phyloP scores from a whole-genome alignment of 1,140 invertebrate species.

The Aphelinus certus region DNA sequence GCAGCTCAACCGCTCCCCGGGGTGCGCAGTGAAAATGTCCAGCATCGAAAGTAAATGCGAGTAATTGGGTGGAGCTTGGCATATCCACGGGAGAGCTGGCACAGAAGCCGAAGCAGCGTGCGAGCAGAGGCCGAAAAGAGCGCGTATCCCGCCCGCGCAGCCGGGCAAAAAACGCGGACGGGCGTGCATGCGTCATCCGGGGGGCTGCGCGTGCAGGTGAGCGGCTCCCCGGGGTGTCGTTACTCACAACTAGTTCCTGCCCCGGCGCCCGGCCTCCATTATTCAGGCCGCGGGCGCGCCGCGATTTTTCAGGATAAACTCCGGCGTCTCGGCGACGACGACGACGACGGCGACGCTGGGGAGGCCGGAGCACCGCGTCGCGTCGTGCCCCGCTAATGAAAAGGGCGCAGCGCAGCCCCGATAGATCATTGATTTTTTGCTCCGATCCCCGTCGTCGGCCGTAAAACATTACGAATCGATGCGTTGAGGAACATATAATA shows the following conservation, averaged over 20 bases:
- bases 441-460: background rate
- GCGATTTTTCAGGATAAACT: constrained; percentile 30
- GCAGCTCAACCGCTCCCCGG: no score
- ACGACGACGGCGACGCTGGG: no score
- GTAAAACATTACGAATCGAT: no score
- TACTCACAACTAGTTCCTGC: constrained; percentile 56
- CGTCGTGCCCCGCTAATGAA: constrained; percentile 1
- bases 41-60: no score
- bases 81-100: background rate
- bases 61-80: no score
- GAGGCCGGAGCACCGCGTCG: no score
- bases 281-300: constrained; percentile 44
- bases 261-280: constrained; percentile 48
- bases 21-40: no score
- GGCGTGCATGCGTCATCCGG: constrained; percentile 25
- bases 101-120: background rate
- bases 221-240: constrained; percentile 54
- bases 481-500: no score
- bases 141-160: constrained; percentile 42
- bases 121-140: constrained; percentile 38
- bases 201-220: constrained; percentile 43
- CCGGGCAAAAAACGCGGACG: constrained; percentile 24
- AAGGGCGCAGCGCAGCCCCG: background rate
- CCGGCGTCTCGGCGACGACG: constrained; percentile 26
- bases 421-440: background rate